Percentiles rank a stretch among this genome's conserved stretches.
These are phyloP conservation scores for Opisthograptis luteolata DNA, from an alignment of 2,888 invertebrate genomes.

Conservation along the genomic window DNA sequence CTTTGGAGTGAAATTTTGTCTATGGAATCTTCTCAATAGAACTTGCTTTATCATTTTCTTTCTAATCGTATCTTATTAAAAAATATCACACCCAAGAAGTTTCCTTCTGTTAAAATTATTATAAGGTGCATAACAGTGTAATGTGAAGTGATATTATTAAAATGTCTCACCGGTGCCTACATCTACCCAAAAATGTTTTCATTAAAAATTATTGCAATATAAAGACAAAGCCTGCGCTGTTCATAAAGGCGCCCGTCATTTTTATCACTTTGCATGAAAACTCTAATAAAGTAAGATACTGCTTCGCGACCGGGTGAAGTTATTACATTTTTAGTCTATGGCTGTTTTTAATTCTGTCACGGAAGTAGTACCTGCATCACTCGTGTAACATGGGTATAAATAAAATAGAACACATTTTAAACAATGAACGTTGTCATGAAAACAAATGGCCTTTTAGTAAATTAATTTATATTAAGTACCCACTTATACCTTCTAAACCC, in stretches of 20 bases:
- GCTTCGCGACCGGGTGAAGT: slow-evolving; percentile 56
- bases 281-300: slow-evolving; percentile 75
- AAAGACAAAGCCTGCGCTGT: slow-evolving; percentile 62
- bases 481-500: too few species aligned
- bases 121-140: too few species aligned
- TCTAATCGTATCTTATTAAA: too few species aligned
- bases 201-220: slow-evolving; percentile 60
- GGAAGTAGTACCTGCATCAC: slow-evolving; percentile 29
- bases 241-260: slow-evolving; percentile 64
- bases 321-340: slow-evolving; percentile 72
- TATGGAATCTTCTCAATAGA: too few species aligned
- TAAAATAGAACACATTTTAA: too few species aligned
- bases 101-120: too few species aligned
- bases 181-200: slow-evolving; percentile 32
- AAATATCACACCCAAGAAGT: too few species aligned
- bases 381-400: slow-evolving; percentile 3
- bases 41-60: too few species aligned
- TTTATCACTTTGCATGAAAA: slow-evolving; percentile 76
- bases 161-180: background rate
- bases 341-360: slow-evolving; percentile 64
- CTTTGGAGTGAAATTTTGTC: too few species aligned
- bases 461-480: too few species aligned
- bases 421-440: too few species aligned
- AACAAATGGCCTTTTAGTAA: too few species aligned
- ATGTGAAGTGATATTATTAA: background rate